Base-by-base conservation (phyloP, 2,797 vertebrate genomes). In the Philypnodon macrostomus region DNA sequence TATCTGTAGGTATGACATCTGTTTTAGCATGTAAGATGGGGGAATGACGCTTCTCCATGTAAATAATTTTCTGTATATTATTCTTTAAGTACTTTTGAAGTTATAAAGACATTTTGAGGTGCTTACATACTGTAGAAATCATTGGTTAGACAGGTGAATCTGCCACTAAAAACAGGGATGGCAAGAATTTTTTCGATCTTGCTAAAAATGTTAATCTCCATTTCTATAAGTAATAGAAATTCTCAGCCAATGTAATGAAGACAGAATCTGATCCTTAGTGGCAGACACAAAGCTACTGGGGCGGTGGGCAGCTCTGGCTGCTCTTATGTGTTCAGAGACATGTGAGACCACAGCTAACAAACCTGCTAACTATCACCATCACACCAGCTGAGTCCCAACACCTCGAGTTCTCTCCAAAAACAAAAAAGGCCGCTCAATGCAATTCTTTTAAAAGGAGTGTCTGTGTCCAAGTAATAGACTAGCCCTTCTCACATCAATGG, bases 401-500 rank as follows among this genome's bases (percentile, higher is more conserved):
- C 24, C 41, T 36, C n/a, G 24, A 47, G 12, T 56, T 51, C 63
- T 53, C 46, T 75, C 79, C 56, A 73, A 79, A 78, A 32, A 32
- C 26, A 7, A 8, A 27, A 14, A 1, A 27, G 15, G 23, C 53
- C 9, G 33, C 21, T 47, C 66, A 65, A 75, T 83, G 73, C 39
- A 47, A 29, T 17, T 15, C 44, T 58, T 64, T 63, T 37, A 35
- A 64, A 53, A 42, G 46, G 31, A 49, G 68, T 4, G 24, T 26
- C 67, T 26, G n/a, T 2, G 48, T 12, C 38, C 34, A 4, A 62
- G 51, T 69, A 47, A 50, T 77, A 81, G 75, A 81, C 58, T n/a
- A 47, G 47, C 37, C 59, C 63, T 60, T 49, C 50, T 65, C 51
- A 79, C 75, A 79, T 80, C 85, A 81, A 47, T 70, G 57, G 65